These are phyloP conservation scores for Theocolax elegans DNA, from an alignment of 1,140 invertebrate species.

Conservation along the genomic window DNA sequence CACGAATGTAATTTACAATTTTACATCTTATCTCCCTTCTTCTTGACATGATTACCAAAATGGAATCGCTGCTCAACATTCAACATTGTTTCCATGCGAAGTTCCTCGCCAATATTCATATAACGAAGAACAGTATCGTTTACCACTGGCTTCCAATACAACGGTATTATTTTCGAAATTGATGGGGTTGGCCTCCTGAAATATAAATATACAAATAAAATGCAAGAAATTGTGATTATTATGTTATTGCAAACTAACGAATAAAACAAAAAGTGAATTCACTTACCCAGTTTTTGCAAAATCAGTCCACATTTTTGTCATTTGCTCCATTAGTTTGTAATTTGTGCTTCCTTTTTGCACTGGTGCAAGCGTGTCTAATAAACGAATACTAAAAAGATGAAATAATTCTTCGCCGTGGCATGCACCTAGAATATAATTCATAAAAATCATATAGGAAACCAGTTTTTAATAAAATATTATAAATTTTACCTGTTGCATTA, in stretches of 20 bases:
- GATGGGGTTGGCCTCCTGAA: constrained; percentile 20
- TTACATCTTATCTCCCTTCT: no score
- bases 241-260: background rate
- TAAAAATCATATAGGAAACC: background rate
- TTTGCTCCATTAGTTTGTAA: constrained; percentile 44
- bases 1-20: no score
- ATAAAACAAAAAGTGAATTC: background rate
- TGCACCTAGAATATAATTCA: constrained; percentile 43
- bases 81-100: constrained; percentile 23
- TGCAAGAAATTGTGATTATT: background rate
- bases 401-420: constrained; percentile 52
- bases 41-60: constrained; percentile 7
- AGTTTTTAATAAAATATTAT: background rate
- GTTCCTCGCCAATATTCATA: constrained; percentile 29
- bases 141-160: constrained; percentile 19
- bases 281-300: constrained; percentile 59
- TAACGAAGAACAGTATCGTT: constrained; percentile 30
- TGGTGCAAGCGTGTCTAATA: constrained; percentile 2
- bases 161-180: constrained; percentile 27
- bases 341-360: background rate
- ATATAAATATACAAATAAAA: background rate
- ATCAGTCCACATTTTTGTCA: constrained; percentile 54
- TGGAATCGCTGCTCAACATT: constrained; percentile 23
- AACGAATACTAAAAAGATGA: constrained; percentile 46
- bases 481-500: constrained; percentile 11